phyloP scores from a whole-genome alignment of 2,113 vertebrate species.

The Indicator indicator region DNA sequence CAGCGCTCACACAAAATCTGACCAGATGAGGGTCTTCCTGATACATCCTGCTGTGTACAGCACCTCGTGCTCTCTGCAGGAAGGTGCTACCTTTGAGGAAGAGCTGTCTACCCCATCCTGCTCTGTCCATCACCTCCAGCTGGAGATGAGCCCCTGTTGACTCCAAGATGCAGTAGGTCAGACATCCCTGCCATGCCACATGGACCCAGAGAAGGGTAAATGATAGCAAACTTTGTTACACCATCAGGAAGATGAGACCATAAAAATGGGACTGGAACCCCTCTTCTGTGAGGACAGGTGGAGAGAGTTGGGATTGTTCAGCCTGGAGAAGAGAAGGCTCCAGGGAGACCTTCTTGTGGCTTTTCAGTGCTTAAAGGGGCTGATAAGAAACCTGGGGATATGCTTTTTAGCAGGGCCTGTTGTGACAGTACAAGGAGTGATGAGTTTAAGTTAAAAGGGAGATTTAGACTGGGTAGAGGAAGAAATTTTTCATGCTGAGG shows the following conservation, averaged over 20 bases:
- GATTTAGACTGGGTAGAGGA: background rate
- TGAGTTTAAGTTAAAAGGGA: background rate
- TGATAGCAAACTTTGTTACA: background rate
- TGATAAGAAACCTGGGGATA: background rate
- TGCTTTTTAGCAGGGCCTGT: background rate
- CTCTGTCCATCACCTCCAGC: background rate
- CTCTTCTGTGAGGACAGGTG: background rate
- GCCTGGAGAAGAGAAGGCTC: background rate
- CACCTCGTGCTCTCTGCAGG: accelerated
- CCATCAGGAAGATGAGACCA: background rate
- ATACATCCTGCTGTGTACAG: accelerated
- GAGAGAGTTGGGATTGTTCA: background rate
- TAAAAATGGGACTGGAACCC: background rate
- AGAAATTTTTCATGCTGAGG: background rate
- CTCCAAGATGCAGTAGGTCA: background rate
- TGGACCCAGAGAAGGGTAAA: accelerated
- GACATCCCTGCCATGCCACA: background rate
- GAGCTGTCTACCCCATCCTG: background rate
- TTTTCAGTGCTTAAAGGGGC: background rate
- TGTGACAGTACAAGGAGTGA: background rate
- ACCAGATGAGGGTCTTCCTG: background rate
- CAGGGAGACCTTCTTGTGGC: background rate
- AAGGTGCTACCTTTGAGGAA: background rate
- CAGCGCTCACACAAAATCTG: background rate
- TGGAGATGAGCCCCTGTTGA: background rate